Conservation (phyloP, 2,113 vertebrate species). For the Lophochroa leadbeateri region DNA sequence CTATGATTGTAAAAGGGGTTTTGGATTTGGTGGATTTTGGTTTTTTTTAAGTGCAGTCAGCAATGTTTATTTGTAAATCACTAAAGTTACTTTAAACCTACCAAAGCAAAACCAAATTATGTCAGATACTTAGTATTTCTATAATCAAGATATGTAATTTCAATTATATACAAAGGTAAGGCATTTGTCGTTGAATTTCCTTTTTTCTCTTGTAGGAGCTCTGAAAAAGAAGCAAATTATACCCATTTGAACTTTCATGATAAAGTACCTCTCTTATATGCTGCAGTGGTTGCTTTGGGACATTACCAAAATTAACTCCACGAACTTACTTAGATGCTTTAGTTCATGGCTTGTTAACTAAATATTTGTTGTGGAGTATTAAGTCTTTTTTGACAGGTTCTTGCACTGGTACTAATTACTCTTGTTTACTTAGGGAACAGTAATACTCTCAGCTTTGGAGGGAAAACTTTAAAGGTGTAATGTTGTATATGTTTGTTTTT, state of each 20-base stretch:
- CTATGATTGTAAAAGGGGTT: background rate
- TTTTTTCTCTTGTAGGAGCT: background rate
- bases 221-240: background rate
- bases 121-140: background rate
- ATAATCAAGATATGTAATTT: background rate
- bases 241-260: background rate
- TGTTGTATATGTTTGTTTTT: constrained; percentile 25
- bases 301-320: background rate
- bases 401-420: background rate
- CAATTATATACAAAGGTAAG: background rate
- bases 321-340: background rate
- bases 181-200: background rate
- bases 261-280: background rate
- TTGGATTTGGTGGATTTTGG: background rate
- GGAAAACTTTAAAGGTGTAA: background rate
- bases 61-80: background rate
- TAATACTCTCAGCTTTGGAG: background rate
- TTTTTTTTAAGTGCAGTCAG: background rate
- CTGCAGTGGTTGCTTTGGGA: background rate
- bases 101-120: background rate
- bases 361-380: background rate
- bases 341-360: background rate
- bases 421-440: background rate
- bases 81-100: background rate
- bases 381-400: background rate